Percentiles rank a stretch among this genome's conserved stretches.
These are phyloP conservation scores for Protobothrops flavoviridis DNA, from an alignment of 2,113 vertebrate species.

Conservation along the genomic window DNA sequence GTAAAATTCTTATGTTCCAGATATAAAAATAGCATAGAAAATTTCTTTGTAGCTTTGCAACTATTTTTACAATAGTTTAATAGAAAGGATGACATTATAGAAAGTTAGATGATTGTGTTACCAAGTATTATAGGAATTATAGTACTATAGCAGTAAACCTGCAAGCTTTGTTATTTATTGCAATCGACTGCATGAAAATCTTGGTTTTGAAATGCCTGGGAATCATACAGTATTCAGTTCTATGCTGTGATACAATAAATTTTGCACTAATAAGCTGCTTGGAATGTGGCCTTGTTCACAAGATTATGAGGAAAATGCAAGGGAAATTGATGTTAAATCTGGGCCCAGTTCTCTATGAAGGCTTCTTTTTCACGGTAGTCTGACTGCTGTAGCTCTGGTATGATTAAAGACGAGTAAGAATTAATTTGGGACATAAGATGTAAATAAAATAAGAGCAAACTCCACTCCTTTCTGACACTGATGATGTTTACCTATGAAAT, in stretches of 20 bases:
- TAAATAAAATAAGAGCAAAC: not conserved
- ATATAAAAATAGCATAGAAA: not conserved
- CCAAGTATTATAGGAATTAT: not conserved
- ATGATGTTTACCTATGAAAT: not conserved
- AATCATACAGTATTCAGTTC: not conserved
- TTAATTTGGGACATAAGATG: not conserved
- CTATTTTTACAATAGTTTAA: not conserved
- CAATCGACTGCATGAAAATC: not conserved
- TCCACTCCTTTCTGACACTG: not conserved
- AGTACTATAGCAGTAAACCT: not conserved
- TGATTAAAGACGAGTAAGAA: not conserved
- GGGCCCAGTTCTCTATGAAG: not conserved
- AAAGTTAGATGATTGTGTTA: not conserved
- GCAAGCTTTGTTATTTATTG: not conserved
- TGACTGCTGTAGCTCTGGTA: not conserved
- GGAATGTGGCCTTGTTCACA: not conserved
- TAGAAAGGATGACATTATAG: not conserved
- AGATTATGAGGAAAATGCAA: not conserved
- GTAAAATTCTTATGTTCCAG: constrained; percentile 51
- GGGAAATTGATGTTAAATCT: not conserved
- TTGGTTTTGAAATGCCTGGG: not conserved
- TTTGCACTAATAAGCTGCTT: not conserved
- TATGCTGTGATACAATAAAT: not conserved
- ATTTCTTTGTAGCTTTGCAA: not conserved
- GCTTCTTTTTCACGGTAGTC: not conserved